A percentile compares a stretch with the other conserved stretches of the same genome.
Conservation (phyloP, 2,113 vertebrate genomes). For the Boleophthalmus pectinirostris region DNA sequence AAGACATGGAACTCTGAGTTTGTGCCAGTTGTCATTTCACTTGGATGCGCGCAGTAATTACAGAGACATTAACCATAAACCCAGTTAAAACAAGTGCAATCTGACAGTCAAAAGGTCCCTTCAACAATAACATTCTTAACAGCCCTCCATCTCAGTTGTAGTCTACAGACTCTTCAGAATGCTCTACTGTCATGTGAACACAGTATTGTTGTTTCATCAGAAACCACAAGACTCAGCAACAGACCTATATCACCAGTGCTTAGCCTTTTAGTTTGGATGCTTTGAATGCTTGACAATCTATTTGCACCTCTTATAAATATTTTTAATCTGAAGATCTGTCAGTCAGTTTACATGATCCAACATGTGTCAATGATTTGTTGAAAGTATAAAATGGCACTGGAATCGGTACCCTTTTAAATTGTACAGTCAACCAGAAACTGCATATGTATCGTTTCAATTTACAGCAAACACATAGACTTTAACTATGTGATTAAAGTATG, state of each 20-base stretch:
- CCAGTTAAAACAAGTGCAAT: background rate
- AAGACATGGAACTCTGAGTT: background rate
- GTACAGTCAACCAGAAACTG: background rate
- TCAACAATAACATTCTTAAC: no score
- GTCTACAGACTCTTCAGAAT: background rate
- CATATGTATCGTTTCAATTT: background rate
- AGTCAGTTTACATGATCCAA: background rate
- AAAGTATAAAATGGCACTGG: background rate
- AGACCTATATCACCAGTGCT: conserved; percentile 27
- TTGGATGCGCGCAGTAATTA: no score
- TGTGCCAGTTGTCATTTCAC: no score
- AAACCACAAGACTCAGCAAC: conserved; percentile 43
- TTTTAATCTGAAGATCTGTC: background rate
- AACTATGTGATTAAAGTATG: no score
- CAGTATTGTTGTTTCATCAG: conserved; percentile 48
- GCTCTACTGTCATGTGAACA: conserved; percentile 35
- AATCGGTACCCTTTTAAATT: background rate
- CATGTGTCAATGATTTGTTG: background rate
- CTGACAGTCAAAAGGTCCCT: background rate
- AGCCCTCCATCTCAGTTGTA: no score
- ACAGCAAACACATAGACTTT: background rate
- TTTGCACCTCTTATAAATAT: background rate
- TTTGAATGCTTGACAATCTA: conserved; percentile 14
- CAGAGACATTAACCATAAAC: background rate
- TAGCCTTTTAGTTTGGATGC: background rate